Conservation (phyloP, 2,888 invertebrate species). For the Auanema sp. region DNA sequence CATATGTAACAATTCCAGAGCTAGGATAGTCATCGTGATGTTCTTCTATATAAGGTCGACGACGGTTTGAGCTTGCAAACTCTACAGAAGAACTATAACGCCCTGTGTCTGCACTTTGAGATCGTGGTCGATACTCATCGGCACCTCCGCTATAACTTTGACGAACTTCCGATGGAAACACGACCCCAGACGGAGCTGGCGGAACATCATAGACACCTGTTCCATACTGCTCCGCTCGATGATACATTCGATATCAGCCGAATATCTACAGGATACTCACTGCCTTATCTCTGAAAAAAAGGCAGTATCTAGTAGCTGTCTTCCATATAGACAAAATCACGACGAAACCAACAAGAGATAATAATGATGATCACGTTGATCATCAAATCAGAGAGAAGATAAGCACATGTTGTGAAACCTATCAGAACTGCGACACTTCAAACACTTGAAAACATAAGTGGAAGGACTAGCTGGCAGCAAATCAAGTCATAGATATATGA, state of each 20-base stretch:
- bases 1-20: conserved; percentile 1
- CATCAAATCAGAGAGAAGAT: neutral
- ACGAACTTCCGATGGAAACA: conserved; percentile 17
- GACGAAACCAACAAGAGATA: too few species aligned
- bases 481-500: too few species aligned
- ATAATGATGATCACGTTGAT: too few species aligned
- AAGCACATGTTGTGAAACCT: conserved; percentile 16
- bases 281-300: too few species aligned
- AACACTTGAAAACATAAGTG: conserved; percentile 27
- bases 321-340: too few species aligned
- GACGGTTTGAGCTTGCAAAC: neutral
- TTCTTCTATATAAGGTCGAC: conserved; percentile 7
- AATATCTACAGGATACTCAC: too few species aligned
- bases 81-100: neutral
- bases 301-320: too few species aligned
- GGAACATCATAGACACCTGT: conserved; percentile 17
- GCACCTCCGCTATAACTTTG: neutral
- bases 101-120: neutral
- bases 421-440: conserved; percentile 40
- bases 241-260: too few species aligned
- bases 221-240: too few species aligned
- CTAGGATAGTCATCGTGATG: conserved; percentile 15
- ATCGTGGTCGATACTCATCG: neutral
- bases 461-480: neutral
- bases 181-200: conserved; percentile 9